Evolutionary conservation across 1,140 invertebrate species (phyloP), one percentile per base, ranked within the genome.

Genomic region (Eurosta solidaginis): DNA sequence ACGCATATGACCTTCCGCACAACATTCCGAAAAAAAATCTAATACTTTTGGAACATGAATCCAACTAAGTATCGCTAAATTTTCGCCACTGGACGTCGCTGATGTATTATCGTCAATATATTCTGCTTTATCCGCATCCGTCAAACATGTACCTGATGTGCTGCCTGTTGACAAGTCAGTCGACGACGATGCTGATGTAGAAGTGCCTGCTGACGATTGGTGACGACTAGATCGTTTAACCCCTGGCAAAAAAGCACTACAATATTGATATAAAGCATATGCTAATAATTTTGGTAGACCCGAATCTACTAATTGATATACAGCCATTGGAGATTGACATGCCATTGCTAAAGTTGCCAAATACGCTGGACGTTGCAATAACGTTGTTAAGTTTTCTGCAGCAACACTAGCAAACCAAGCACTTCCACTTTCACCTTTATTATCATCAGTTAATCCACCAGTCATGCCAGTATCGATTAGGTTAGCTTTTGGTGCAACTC

Each of bases 1-100:
- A 77, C 95, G 93, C 90, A 97, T 93, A 78, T 91, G 89, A 7
- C 93, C 92, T 82, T 96, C 94, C 10, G 92, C 91, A 85, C 94
- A 95, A 52, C 95, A 90, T 74, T 94, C 92, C 0, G 93, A 92
- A 79, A 96, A 92, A 89, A 96, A 96, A 82, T 94, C 92, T 44
- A 97, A 90, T 27, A 96, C 91, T 52, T 91, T 89, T 3, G 92
- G 88, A 33, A 91, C 88, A 89, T 85, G 83, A 12, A 79, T 74
- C 22, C 81, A 82, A 17, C 78, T 85, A 1, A 85, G 68, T 36
- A 84, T 50, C 2, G 85, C 81, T 27, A 45, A n/a, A 47, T 74
- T 25, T 5, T 9, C 9, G 2, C 74, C 68, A n/a, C 14, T 74
- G 50, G 50, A 49, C 42, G 29, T 76, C 1, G 25, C 50, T 10